Percentiles rank a stretch among this genome's conserved stretches.
Evolutionary conservation across 2,797 vertebrate species (phyloP).

Genomic region (Notoglanidium macrostoma): DNA sequence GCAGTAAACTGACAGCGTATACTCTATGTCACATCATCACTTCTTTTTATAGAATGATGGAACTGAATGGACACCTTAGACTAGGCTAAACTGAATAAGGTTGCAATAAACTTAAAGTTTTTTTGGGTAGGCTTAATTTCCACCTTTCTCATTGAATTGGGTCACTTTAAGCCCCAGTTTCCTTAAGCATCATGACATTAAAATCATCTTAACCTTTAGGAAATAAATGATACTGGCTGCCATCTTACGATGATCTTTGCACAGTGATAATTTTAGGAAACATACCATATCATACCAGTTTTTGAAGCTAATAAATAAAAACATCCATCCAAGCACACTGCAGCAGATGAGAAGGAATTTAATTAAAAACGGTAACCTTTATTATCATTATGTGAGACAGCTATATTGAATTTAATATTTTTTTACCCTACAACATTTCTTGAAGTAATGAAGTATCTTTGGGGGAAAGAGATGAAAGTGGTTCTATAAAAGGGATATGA

Average conservation of each 20-base stretch:
- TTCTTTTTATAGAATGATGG: background rate
- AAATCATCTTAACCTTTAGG: conserved; percentile 23
- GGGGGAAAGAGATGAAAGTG: background rate
- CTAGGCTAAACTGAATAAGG: background rate
- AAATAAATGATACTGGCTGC: conserved; percentile 11
- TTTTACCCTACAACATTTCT: background rate
- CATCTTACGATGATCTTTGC: background rate
- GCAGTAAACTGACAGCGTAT: background rate
- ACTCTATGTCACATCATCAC: background rate
- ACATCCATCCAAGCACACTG: background rate
- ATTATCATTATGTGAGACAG: background rate
- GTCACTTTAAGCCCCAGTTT: conserved; percentile 20
- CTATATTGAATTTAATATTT: background rate
- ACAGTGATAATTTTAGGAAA: background rate
- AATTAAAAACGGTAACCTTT: background rate
- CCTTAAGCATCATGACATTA: background rate
- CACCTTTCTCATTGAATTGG: background rate
- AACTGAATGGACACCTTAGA: background rate
- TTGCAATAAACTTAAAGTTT: background rate
- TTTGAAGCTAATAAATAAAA: conserved; percentile 13
- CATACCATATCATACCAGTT: background rate
- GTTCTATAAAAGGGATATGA: background rate
- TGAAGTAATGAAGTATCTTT: background rate
- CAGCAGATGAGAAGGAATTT: background rate
- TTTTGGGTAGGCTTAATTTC: background rate